Base-by-base conservation (phyloP, 2,797 vertebrate genomes). In the Ataeniobius toweri region DNA sequence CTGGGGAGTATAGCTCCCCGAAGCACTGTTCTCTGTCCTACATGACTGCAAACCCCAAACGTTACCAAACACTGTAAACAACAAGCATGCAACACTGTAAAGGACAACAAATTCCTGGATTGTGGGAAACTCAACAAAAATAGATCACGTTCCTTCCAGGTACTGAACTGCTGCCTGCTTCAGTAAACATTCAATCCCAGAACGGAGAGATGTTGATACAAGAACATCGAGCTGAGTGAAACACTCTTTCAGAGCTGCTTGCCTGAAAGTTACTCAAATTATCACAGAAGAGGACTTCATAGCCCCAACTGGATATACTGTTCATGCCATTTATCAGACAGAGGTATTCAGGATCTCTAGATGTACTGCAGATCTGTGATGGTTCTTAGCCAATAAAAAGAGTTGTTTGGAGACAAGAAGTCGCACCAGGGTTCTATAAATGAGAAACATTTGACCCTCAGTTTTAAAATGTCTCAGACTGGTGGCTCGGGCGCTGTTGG, bases 71-170 rank as follows among this genome's bases (percentile, higher is more conserved):
- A 82, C 80, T 8, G 65, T 85, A 82, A 91, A 93, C 74, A 48
- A 83, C 74, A 88, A 89, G 85, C 53, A 78, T 7, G 50, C 58
- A 83, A 71, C 75, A 77, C 74, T 86, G 28, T 78, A 53, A 80
- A 83, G 7, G n/a, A 46, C 12, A 61, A 76, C 31, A 80, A 86
- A 81, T 31, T 76, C 58, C 55, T 71, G 41, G 31, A 73, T 80
- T 76, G 82, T 83, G 89, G 88, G 88, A 93, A 92, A 80, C 59
- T 13, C 63, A 67, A 59, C 71, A 70, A 51, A 59, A 79, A 81
- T 80, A 73, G 82, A 89, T 89, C 83, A 59, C 82, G 80, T 79
- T 86, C 78, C 81, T 80, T 75, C 46, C 51, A 74, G 74, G 85
- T 78, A 71, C 74, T 85, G 84, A 89, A 86, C 84, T 1, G 8